Conservation (phyloP, 2,797 vertebrate species). For the Brachymystax lenok region DNA sequence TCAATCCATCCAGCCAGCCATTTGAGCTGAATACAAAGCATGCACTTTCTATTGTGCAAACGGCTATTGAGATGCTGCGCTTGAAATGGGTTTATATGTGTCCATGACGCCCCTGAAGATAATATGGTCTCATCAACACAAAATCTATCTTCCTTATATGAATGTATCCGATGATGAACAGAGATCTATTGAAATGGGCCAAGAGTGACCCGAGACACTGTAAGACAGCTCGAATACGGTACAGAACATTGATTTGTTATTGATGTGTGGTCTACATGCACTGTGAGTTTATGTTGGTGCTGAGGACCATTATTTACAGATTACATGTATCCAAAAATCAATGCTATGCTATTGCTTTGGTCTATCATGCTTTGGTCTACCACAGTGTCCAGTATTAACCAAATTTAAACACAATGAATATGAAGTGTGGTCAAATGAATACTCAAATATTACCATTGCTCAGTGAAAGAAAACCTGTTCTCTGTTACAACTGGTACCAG, state of each 20-base stretch:
- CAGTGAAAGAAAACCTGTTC: constrained; percentile 28
- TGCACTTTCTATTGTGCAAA: constrained; percentile 27
- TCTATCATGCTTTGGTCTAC: no score
- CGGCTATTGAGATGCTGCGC: background rate
- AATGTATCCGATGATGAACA: background rate
- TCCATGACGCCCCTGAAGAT: background rate
- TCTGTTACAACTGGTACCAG: constrained; percentile 15
- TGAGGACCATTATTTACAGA: no score
- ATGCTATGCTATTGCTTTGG: no score
- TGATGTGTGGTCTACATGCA: background rate
- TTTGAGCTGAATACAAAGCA: constrained; percentile 43
- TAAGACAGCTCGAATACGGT: no score
- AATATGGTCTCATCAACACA: background rate
- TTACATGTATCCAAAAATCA: no score
- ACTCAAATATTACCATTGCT: constrained; percentile 17
- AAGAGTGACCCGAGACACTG: background rate
- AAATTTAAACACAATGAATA: background rate
- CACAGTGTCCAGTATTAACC: background rate
- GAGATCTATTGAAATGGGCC: background rate
- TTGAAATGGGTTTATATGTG: background rate
- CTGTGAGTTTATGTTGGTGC: background rate
- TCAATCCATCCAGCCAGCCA: constrained; percentile 19
- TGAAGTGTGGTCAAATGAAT: background rate
- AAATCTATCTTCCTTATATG: background rate
- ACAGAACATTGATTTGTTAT: background rate